These are phyloP conservation scores for Fabriciana adippe DNA, from an alignment of 2,888 invertebrate genomes.

Conservation along the genomic window DNA sequence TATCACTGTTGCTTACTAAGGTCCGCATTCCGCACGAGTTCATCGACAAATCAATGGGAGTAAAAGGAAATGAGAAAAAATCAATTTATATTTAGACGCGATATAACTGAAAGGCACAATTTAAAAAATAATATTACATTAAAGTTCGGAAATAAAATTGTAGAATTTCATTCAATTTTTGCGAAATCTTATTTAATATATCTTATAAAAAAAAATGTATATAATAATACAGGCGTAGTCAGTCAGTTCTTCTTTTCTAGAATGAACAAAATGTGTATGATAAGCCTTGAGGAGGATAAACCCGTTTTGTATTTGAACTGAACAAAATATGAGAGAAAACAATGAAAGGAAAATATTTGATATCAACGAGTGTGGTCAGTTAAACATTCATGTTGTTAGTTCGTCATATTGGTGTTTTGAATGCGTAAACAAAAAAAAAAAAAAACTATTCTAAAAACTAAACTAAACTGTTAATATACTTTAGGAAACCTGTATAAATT, in stretches of 20 bases:
- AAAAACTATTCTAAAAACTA: neutral
- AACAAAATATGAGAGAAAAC: slow-evolving; percentile 23
- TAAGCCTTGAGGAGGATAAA: slow-evolving; percentile 12
- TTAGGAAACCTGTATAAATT: too few relatives aligned
- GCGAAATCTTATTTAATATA: too few relatives aligned
- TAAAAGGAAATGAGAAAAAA: slow-evolving; percentile 21
- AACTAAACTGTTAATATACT: too few relatives aligned
- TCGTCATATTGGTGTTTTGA: slow-evolving; percentile 17
- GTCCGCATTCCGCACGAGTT: slow-evolving; percentile 30
- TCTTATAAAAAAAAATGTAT: too few relatives aligned
- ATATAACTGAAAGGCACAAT: neutral
- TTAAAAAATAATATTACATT: neutral
- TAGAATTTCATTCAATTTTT: neutral
- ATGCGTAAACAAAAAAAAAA: neutral
- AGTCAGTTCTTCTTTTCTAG: neutral
- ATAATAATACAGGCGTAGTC: neutral
- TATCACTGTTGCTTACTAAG: slow-evolving; percentile 28
- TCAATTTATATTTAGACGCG: slow-evolving; percentile 13
- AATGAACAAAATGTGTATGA: neutral
- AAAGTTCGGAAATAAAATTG: too few relatives aligned
- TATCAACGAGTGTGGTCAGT: slow-evolving; percentile 8
- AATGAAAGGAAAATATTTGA: slow-evolving; percentile 20
- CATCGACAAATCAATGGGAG: slow-evolving; percentile 25
- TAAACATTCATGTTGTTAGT: slow-evolving; percentile 25
- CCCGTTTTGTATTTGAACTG: slow-evolving; percentile 12